Evolutionary conservation across 2,113 vertebrate genomes (phyloP).

Genomic region (Boleophthalmus pectinirostris): DNA sequence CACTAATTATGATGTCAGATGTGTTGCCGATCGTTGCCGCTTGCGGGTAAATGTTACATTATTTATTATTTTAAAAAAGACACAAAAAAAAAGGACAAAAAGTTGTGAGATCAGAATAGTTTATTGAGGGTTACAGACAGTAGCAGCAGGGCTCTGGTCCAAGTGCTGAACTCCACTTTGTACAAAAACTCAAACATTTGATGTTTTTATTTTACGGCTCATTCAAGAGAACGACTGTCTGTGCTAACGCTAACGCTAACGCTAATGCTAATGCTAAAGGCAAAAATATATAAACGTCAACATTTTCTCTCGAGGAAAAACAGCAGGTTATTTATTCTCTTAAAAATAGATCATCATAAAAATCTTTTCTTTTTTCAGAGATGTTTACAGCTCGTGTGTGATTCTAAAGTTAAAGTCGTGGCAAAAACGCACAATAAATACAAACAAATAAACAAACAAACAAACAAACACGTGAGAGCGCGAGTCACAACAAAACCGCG

Average conservation of each 20-base stretch:
- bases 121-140: conserved; percentile 11
- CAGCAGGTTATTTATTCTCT: conserved; percentile 6
- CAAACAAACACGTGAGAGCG: too few species aligned
- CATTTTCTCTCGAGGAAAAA: conserved; percentile 4
- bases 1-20: too few species aligned
- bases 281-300: conserved; percentile 1
- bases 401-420: background rate
- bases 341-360: conserved; percentile 14
- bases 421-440: background rate
- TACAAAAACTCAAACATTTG: conserved; percentile 4
- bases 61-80: background rate
- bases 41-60: too few species aligned
- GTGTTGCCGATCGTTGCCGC: too few species aligned
- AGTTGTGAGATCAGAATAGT: background rate
- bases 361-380: conserved; percentile 2
- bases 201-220: background rate
- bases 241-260: too few species aligned
- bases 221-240: conserved; percentile 2
- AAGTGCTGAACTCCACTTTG: background rate
- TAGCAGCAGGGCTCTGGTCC: background rate
- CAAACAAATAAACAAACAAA: background rate
- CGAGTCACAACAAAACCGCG: too few species aligned
- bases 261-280: background rate
- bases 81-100: background rate
- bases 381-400: conserved; percentile 2